These are phyloP conservation scores for Autographa pulchrina DNA, from an alignment of 2,888 invertebrate species.

Conservation along the genomic window DNA sequence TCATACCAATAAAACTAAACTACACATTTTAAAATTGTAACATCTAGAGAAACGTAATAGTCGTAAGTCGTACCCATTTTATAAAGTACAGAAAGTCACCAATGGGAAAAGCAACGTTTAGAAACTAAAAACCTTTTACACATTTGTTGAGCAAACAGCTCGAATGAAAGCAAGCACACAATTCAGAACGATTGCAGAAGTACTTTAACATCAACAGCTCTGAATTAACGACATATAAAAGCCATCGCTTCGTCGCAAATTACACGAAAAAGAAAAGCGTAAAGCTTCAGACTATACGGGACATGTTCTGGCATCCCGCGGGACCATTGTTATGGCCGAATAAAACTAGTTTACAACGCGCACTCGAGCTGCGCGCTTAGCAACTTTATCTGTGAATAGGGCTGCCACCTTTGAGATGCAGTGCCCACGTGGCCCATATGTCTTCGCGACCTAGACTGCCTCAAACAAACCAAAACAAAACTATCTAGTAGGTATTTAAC, in stretches of 20 bases:
- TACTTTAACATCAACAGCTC: constrained; percentile 60
- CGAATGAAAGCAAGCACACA: constrained; percentile 38
- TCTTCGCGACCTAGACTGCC: not conserved
- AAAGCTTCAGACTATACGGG: constrained; percentile 64
- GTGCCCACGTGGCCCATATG: constrained; percentile 7
- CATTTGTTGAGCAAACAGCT: not conserved
- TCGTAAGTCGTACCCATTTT: not conserved
- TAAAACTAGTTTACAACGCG: constrained; percentile 79
- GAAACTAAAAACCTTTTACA: not conserved
- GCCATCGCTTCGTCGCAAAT: constrained; percentile 60
- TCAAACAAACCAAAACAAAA: constrained; percentile 9
- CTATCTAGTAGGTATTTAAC: not conserved
- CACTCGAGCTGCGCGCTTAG: constrained; percentile 71
- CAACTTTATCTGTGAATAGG: constrained; percentile 73
- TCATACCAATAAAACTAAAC: not conserved
- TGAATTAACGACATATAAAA: constrained; percentile 68
- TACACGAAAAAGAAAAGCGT: constrained; percentile 62
- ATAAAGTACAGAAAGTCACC: not conserved
- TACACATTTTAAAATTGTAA: too few relatives aligned
- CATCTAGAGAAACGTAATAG: too few relatives aligned
- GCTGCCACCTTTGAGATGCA: constrained; percentile 29
- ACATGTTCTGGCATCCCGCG: constrained; percentile 66
- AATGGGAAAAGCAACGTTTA: not conserved
- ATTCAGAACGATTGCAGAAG: constrained; percentile 42
- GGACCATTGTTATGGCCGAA: constrained; percentile 76